Evolutionary conservation across 1,140 invertebrate species (phyloP), one percentile per base, ranked within the genome.

Genomic region (Andrena cerasifolii): DNA sequence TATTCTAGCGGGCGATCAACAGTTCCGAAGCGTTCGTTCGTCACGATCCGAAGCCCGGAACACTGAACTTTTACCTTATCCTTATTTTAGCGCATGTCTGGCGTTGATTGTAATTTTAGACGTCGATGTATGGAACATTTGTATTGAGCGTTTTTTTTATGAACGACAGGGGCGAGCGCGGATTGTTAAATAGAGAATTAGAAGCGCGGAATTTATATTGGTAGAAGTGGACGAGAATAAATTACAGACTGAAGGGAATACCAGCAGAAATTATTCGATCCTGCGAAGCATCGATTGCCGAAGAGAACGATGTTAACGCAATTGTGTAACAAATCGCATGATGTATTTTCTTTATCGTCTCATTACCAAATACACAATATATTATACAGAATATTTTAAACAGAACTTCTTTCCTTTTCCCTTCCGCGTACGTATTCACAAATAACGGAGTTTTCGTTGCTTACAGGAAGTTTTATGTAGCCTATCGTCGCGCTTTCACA

Each of bases 361-460:
- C 75, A 74, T 87, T 88, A 88, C 72, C 79, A 89, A 90, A 87
- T 89, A 88, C 86, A 89, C 79, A 88, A 88, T 87, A 84, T 89
- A 88, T 87, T 82, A 79, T 89, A 90, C 85, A 87, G 75, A 75
- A 79, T 79, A 80, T 76, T 63, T 81, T 83, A 86, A 89, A 87
- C 85, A 84, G 85, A 84, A 78, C 76, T 51, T 72, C 56, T 36
- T 74, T 62, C 45, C 33, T 53, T 10, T 54, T 47, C 45, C 18
- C 65, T 67, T 79, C 74, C 36, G 36, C 10, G 26, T 28, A 74
- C 53, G 71, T 84, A 87, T 88, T 89, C 85, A 89, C 80, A 89
- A 86, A 73, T 83, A 83, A 87, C 85, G 75, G 36, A 80, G 40
- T 72, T 18, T 84, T 83, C 43, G 70, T 81, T 79, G 70, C 67